Evolutionary conservation across 1,140 invertebrate species (phyloP).

Genomic region (Drosophila carrolli): DNA sequence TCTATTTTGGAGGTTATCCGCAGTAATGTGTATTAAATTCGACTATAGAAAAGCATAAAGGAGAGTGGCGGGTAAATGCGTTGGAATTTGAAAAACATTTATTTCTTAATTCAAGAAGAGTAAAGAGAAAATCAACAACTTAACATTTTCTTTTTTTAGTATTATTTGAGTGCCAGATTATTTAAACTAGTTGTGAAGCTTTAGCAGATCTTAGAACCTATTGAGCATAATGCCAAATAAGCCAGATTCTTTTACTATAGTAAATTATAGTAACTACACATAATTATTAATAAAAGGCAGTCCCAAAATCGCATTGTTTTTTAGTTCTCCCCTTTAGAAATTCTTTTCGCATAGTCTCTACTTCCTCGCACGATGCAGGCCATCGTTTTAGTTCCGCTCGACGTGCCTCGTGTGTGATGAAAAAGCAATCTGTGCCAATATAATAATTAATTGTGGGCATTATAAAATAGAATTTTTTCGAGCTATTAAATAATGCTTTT

Average conservation of each 20-base stretch:
- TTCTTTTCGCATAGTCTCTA: background rate
- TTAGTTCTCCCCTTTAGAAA: background rate
- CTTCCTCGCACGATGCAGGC: slow-evolving; percentile 10
- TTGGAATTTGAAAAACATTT: background rate
- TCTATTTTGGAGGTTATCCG: slow-evolving; percentile 30
- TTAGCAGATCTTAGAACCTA: too few species aligned
- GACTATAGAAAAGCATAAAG: background rate
- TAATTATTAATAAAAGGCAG: too few species aligned
- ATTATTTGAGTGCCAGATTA: too few species aligned
- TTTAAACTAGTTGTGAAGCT: too few species aligned
- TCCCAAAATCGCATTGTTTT: slow-evolving; percentile 1
- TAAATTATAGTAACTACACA: too few species aligned
- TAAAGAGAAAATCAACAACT: too few species aligned
- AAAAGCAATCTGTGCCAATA: slow-evolving; percentile 41
- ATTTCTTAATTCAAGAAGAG: background rate
- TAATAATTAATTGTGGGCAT: slow-evolving; percentile 45
- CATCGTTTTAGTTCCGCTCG: slow-evolving; percentile 47
- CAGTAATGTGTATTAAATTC: background rate
- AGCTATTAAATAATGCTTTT: slow-evolving; percentile 63
- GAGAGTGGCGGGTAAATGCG: background rate
- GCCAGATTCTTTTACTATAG: too few species aligned
- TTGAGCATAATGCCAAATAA: too few species aligned
- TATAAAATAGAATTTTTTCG: slow-evolving; percentile 53
- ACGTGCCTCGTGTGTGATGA: slow-evolving; percentile 17
- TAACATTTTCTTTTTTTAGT: too few species aligned